These are phyloP conservation scores for Dufourea novaeangliae DNA, from an alignment of 1,140 invertebrate species.

Conservation along the genomic window DNA sequence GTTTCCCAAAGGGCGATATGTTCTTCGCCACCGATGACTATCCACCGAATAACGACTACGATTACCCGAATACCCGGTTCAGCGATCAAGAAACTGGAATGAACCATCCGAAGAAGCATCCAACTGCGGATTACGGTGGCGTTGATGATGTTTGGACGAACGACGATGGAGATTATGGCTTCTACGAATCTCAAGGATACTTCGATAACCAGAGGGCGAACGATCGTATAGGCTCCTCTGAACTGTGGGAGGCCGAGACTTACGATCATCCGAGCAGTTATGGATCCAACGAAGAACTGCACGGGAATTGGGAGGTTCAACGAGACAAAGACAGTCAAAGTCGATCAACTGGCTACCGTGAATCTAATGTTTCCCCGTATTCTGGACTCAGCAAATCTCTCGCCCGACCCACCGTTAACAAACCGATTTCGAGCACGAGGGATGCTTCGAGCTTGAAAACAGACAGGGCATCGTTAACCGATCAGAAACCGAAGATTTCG, in stretches of 20 bases:
- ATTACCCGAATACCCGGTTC: constrained; percentile 49
- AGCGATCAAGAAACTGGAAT: background rate
- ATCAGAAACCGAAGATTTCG: background rate
- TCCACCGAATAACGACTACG: constrained; percentile 19
- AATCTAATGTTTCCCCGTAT: background rate
- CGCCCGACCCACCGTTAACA: background rate
- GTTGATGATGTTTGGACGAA: constrained; percentile 29
- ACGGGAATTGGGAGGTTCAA: background rate
- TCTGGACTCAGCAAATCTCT: background rate
- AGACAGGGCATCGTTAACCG: too few species aligned
- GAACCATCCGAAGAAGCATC: background rate
- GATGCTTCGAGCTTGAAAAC: too few species aligned
- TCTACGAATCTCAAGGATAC: constrained; percentile 44
- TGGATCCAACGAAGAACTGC: background rate
- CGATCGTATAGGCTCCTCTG: constrained; percentile 1
- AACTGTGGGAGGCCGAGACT: constrained; percentile 59
- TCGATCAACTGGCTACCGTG: background rate
- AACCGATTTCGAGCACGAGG: too few species aligned
- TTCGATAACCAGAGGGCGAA: constrained; percentile 35
- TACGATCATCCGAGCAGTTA: background rate
- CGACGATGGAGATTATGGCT: background rate
- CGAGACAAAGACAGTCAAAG: background rate
- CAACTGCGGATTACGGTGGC: constrained; percentile 4
- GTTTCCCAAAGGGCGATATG: constrained; percentile 64
- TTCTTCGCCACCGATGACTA: constrained; percentile 41